Evolutionary conservation across 2,113 vertebrate genomes (phyloP).

Genomic region (Leucopsar rothschildi): DNA sequence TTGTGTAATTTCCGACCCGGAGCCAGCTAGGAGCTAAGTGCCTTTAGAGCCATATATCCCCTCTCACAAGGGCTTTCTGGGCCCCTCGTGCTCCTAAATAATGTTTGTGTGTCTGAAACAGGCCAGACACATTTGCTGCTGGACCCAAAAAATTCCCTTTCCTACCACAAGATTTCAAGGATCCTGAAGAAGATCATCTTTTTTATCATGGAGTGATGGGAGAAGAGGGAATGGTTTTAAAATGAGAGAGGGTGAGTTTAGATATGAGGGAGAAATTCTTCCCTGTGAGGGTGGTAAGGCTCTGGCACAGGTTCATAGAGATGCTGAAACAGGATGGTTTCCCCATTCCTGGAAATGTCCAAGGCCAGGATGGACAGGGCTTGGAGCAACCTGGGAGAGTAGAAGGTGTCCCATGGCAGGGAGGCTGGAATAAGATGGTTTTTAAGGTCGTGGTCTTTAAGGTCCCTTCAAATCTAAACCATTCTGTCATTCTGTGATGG

Average conservation of each 20-base stretch:
- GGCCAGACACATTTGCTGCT: background rate
- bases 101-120: background rate
- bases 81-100: background rate
- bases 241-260: background rate
- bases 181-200: background rate
- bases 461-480: background rate
- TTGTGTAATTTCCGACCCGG: slow-evolving; percentile 79
- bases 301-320: background rate
- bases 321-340: background rate
- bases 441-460: background rate
- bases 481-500: background rate
- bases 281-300: background rate
- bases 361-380: fast-evolving
- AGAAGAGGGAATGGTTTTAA: background rate
- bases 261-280: background rate
- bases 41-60: slow-evolving; percentile 41
- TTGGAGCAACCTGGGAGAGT: background rate
- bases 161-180: background rate
- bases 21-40: slow-evolving; percentile 68
- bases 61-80: background rate
- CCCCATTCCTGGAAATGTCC: background rate
- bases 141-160: background rate
- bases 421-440: background rate
- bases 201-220: too few species aligned
- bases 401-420: background rate